A percentile compares a stretch with the other conserved stretches of the same genome.
These are phyloP conservation scores for Illadopsis cleaveri DNA, from an alignment of 2,113 vertebrate genomes.

Conservation along the genomic window DNA sequence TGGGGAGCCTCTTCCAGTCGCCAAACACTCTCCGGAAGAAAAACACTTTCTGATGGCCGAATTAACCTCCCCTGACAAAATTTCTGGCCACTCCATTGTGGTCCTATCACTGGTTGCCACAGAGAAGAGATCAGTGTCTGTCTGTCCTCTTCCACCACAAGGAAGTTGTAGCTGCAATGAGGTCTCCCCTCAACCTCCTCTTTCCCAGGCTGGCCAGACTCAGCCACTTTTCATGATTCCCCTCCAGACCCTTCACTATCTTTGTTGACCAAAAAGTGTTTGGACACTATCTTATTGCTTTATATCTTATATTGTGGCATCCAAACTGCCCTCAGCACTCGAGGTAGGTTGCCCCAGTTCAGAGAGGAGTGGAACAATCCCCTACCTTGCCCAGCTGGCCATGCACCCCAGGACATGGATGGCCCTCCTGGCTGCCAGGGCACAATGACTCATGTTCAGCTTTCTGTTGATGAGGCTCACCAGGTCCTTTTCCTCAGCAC, in stretches of 20 bases:
- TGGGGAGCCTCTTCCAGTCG: not conserved
- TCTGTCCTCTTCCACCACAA: fast-evolving
- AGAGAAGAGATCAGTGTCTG: not conserved
- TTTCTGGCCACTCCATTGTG: not conserved
- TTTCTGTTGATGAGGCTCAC: not conserved
- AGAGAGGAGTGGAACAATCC: not conserved
- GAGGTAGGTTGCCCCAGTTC: fast-evolving
- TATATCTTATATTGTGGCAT: not conserved
- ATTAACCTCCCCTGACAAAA: not conserved
- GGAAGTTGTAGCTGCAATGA: not conserved
- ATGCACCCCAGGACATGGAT: fast-evolving
- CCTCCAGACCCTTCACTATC: not conserved
- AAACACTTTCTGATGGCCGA: not conserved
- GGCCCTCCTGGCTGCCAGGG: not conserved
- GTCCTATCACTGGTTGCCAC: too few species aligned
- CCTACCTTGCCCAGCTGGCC: fast-evolving
- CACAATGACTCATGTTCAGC: not conserved
- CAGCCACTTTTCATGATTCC: not conserved
- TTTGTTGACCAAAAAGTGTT: not conserved
- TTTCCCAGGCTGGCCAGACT: not conserved
- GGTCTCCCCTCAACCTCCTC: fast-evolving
- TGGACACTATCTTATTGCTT: not conserved
- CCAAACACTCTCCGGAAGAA: fast-evolving
- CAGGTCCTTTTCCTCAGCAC: not conserved
- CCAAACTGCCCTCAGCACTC: fast-evolving